Evolutionary conservation across 2,888 invertebrate genomes (phyloP).

Genomic region (Linnaemya vulpina): DNA sequence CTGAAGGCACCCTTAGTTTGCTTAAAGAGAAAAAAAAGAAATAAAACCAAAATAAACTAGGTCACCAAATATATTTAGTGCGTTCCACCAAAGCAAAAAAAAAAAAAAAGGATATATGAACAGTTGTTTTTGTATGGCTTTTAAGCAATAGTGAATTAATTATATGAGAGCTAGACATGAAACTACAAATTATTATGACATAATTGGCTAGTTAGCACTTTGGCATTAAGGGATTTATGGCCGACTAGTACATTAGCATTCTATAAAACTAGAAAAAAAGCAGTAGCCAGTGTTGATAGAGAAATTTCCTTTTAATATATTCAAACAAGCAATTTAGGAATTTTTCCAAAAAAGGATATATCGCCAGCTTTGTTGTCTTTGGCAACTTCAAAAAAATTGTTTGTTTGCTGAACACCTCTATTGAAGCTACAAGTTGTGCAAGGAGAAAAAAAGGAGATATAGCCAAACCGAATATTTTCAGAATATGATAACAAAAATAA

Average conservation of each 20-base stretch:
- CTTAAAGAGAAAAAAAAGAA: background rate
- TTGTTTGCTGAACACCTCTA: background rate
- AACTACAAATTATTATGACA: slow-evolving; percentile 32
- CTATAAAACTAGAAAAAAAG: background rate
- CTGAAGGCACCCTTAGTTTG: background rate
- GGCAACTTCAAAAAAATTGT: background rate
- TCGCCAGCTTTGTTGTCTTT: background rate
- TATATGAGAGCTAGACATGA: slow-evolving; percentile 37
- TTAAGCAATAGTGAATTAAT: slow-evolving; percentile 11
- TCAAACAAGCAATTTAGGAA: too few relatives aligned
- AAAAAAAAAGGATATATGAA: slow-evolving; percentile 42
- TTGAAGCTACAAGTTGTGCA: background rate
- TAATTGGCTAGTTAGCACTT: slow-evolving; percentile 5
- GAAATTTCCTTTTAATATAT: too few relatives aligned
- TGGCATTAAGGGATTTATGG: slow-evolving; percentile 3
- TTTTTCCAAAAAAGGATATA: slow-evolving; percentile 15
- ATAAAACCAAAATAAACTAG: too few relatives aligned
- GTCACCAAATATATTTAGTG: background rate
- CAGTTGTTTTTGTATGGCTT: slow-evolving; percentile 2
- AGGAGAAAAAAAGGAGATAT: slow-evolving; percentile 1
- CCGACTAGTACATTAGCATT: background rate
- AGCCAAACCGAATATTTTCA: background rate
- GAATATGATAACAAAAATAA: background rate
- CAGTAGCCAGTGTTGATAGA: too few relatives aligned
- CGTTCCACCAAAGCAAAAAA: slow-evolving; percentile 1